Base-by-base conservation (phyloP, 1,140 invertebrate species). In the Musca domestica region DNA sequence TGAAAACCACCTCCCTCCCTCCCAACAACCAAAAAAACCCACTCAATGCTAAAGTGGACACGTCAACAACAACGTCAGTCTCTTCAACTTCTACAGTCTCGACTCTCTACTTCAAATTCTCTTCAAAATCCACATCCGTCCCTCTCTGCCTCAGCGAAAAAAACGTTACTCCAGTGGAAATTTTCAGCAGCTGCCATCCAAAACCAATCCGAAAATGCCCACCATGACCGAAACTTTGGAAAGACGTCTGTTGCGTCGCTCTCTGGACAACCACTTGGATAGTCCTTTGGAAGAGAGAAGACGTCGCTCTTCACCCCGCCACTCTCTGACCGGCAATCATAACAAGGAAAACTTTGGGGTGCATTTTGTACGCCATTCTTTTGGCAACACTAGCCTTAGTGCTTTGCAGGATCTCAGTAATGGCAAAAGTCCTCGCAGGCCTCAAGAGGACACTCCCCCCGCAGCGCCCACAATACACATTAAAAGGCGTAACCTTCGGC, bases 311-410 rank as follows among this genome's bases (percentile, higher is more conserved):
- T 41, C 34, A 12, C 34, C 34, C 4, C 58, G 65, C 1, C 56
- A 67, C n/a, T 68, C 66, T 14, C 30, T 68, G 41, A 70, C 63
- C 1, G 52, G 51, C 1, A 34, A 56, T 2, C 63, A 74, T 20
- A 80, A 80, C 64, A 80, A 80, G 67, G 77, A 80, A 68, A 80
- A 80, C 66, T 80, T 76, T 20, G 77, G 77, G 10, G 74, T 80
- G 0, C 77, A 80, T 66, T 80, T 78, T 30, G 73, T 77, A 74
- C 76, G 75, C 69, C 80, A 76, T 27, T 73, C 77, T 9, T 80
- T 76, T 17, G 77, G 77, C 41, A 80, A 80, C 27, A 77, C 74
- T 46, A 77, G 76, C 22, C 70, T 80, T 23, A 80, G 77, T 34
- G 77, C 77, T 0, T 67, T 80, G 12, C 77, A 80, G 69, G 77